phyloP scores from a whole-genome alignment of 2,888 invertebrate species.

The Pheosia tremula region DNA sequence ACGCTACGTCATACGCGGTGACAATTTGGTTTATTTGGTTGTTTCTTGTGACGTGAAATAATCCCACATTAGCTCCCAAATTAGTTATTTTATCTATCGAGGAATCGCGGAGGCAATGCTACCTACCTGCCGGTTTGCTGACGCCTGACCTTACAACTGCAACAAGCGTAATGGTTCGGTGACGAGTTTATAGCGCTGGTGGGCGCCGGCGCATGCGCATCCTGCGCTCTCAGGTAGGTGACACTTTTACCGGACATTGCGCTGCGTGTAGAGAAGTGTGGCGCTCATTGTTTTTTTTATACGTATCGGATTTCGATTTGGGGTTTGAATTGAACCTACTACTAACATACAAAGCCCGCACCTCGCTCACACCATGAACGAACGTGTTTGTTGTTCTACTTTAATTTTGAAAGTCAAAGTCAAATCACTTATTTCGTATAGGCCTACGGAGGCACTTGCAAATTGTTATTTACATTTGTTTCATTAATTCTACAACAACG shows the following conservation, averaged over 20 bases:
- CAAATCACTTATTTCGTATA: no score
- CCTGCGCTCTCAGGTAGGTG: neutral
- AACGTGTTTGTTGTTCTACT: no score
- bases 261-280: neutral
- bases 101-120: constrained; percentile 8
- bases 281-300: neutral
- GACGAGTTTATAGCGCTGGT: neutral
- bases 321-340: no score
- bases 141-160: constrained; percentile 27
- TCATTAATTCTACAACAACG: no score
- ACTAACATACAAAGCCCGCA: no score
- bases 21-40: no score
- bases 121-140: constrained; percentile 44
- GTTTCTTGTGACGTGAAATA: no score
- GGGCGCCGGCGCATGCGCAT: neutral
- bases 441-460: no score
- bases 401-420: no score
- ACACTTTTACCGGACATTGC: neutral
- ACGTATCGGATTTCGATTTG: neutral
- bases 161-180: constrained; percentile 7
- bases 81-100: neutral
- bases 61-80: neutral
- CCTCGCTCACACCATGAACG: no score
- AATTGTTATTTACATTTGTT: no score
- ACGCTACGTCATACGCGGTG: no score